Evolutionary conservation across 2,797 vertebrate species (phyloP).

Genomic region (Eupleurogrammus muticus): DNA sequence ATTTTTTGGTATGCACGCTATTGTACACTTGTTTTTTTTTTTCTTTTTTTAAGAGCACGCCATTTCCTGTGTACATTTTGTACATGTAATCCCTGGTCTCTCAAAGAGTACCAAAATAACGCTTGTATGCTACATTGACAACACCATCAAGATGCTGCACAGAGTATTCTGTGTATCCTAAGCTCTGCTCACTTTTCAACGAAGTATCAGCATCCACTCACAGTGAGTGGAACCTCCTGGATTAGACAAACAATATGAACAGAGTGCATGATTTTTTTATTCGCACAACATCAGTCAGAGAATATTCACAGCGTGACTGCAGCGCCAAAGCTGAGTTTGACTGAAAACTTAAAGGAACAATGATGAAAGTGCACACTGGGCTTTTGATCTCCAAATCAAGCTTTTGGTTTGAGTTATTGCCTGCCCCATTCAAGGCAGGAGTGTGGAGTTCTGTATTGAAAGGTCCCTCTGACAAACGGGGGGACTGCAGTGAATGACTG

Average conservation of each 20-base stretch:
- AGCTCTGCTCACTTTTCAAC: conserved; percentile 35
- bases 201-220: conserved; percentile 42
- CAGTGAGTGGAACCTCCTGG: conserved; percentile 46
- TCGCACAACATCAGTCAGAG: conserved; percentile 46
- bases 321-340: conserved; percentile 33
- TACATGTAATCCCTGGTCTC: background rate
- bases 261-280: conserved; percentile 45
- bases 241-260: conserved; percentile 33
- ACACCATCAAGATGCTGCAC: conserved; percentile 12
- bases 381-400: conserved; percentile 56
- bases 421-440: conserved; percentile 48
- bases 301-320: conserved; percentile 50
- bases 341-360: conserved; percentile 46
- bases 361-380: conserved; percentile 46
- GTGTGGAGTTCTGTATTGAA: conserved; percentile 49
- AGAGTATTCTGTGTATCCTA: conserved; percentile 15
- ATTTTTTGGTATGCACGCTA: too few relatives aligned
- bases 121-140: conserved; percentile 24
- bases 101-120: conserved; percentile 1
- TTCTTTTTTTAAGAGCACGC: too few relatives aligned
- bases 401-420: conserved; percentile 40
- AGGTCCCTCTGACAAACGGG: conserved; percentile 65
- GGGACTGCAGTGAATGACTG: conserved; percentile 65
- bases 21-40: too few relatives aligned
- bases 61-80: too few relatives aligned